Conservation (phyloP, 2,113 vertebrate genomes). For the Mus musculus region DNA sequence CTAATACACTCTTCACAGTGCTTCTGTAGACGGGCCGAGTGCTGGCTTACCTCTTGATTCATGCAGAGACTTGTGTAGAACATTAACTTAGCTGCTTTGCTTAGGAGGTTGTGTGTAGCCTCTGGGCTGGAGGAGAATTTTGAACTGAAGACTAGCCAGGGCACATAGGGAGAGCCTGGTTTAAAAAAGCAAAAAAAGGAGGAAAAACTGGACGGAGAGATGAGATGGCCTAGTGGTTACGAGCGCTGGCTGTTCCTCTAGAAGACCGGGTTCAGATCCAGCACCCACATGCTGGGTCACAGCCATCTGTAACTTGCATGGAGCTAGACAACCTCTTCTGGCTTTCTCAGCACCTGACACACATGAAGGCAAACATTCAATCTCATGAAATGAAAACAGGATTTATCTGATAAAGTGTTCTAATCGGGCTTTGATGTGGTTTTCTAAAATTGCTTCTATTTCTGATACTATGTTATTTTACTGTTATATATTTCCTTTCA, state of each 20-base stretch:
- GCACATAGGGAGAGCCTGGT: not conserved
- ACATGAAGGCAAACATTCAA: not conserved
- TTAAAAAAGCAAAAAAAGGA: not conserved
- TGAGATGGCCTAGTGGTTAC: not conserved
- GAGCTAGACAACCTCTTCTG: not conserved
- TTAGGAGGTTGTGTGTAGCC: not conserved
- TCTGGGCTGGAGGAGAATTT: not conserved
- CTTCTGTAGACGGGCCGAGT: not conserved
- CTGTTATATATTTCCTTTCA: slow-evolving; percentile 80
- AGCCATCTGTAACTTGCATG: not conserved
- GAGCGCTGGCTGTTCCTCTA: not conserved
- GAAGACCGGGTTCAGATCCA: not conserved
- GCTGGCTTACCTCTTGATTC: not conserved
- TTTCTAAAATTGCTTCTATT: slow-evolving; percentile 40
- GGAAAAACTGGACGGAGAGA: not conserved
- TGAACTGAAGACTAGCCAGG: not conserved
- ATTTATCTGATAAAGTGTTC: not conserved
- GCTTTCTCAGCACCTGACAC: not conserved
- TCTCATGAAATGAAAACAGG: not conserved
- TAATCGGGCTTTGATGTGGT: not conserved
- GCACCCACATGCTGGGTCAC: not conserved
- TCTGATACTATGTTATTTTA: not conserved
- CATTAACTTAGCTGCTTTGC: not conserved
- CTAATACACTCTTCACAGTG: not conserved
- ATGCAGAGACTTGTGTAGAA: not conserved